Evolutionary conservation across 1,140 invertebrate species (phyloP).

Genomic region (Magallana gigas): DNA sequence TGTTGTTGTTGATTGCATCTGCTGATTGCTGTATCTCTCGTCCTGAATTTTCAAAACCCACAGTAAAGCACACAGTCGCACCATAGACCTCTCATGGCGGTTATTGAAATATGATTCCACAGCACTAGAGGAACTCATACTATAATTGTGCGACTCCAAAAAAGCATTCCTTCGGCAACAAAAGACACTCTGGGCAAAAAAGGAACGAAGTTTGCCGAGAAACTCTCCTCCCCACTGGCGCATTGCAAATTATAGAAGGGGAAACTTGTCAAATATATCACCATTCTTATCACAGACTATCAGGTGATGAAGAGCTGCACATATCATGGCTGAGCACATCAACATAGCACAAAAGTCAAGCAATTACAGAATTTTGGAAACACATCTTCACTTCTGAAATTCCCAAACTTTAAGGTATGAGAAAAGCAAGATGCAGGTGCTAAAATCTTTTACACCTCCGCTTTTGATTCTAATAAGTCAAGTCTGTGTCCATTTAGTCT

Average conservation of each 20-base stretch:
- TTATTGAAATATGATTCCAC: constrained; percentile 66
- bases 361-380: not conserved
- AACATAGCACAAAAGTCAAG: not conserved
- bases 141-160: not conserved
- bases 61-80: constrained; percentile 74
- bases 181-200: constrained; percentile 31
- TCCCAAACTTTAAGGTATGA: too few relatives aligned
- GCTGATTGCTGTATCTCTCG: constrained; percentile 45
- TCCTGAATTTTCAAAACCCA: constrained; percentile 76
- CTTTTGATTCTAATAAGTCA: too few relatives aligned
- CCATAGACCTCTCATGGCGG: constrained; percentile 72
- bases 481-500: not conserved
- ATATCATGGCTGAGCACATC: not conserved
- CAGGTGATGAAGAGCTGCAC: constrained; percentile 19
- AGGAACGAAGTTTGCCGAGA: constrained; percentile 19
- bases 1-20: not conserved
- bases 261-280: constrained; percentile 29
- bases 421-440: too few relatives aligned
- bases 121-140: constrained; percentile 58
- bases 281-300: constrained; percentile 3
- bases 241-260: constrained; percentile 24
- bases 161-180: constrained; percentile 23
- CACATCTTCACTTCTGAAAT: not conserved
- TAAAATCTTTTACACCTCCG: too few relatives aligned
- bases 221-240: constrained; percentile 19